Percentiles rank a stretch among this genome's conserved stretches.
Conservation (phyloP, 2,797 vertebrate genomes). For the Fratercula arctica region DNA sequence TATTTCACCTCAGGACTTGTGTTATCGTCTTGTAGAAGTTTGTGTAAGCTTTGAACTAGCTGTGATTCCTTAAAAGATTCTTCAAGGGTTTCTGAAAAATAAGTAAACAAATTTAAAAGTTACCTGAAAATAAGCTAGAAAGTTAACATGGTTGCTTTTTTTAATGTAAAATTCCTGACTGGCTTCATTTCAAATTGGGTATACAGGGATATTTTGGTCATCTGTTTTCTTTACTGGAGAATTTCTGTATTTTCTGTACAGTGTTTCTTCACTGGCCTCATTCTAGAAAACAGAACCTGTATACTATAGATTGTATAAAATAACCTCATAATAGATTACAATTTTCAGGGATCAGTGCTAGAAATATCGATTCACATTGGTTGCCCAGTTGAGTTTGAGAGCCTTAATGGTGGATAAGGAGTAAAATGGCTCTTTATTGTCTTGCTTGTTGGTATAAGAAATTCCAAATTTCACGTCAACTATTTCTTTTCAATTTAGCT, state of each 20-base stretch:
- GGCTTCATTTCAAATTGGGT: neutral
- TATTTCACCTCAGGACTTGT: conserved; percentile 88
- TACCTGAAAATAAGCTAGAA: neutral
- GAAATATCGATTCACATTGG: neutral
- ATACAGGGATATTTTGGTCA: neutral
- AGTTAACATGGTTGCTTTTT: neutral
- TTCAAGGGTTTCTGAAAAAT: conserved; percentile 80
- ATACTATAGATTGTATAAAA: neutral
- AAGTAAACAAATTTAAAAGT: neutral
- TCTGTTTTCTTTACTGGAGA: neutral
- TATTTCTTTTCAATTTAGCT: neutral
- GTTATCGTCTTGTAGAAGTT: conserved; percentile 82
- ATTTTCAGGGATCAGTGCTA: neutral
- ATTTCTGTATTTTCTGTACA: neutral
- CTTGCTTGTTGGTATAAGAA: neutral
- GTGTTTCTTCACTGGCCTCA: neutral
- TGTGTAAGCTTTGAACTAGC: conserved; percentile 82
- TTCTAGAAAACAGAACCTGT: neutral
- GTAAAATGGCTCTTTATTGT: neutral
- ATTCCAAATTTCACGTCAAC: neutral
- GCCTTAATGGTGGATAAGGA: neutral
- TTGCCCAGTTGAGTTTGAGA: neutral
- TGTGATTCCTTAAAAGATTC: conserved; percentile 78
- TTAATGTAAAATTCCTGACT: neutral
- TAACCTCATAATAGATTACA: neutral